These are phyloP conservation scores for Platerodrilus igneus DNA, from an alignment of 2,888 invertebrate species.

Conservation along the genomic window DNA sequence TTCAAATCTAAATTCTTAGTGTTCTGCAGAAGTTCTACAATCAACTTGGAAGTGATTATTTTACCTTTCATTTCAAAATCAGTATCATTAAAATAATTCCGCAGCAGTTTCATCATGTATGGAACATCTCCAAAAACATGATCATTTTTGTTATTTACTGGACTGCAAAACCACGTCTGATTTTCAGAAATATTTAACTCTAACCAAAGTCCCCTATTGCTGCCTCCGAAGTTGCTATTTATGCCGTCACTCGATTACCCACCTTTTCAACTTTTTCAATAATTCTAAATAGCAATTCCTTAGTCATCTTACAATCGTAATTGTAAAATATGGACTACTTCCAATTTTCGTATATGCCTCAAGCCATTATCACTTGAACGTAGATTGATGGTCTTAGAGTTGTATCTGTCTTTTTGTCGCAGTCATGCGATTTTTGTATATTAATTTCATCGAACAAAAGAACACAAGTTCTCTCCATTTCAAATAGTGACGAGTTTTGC, in stretches of 20 bases:
- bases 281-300: slow-evolving; percentile 19
- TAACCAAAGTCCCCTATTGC: slow-evolving; percentile 16
- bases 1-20: not conserved
- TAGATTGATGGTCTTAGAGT: slow-evolving; percentile 16
- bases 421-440: not conserved
- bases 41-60: slow-evolving; percentile 17
- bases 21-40: slow-evolving; percentile 16
- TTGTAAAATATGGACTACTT: slow-evolving; percentile 26
- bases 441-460: not conserved
- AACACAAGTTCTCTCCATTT: not conserved
- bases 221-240: slow-evolving; percentile 24
- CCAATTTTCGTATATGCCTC: slow-evolving; percentile 23
- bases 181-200: no score
- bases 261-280: no score
- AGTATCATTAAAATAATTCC: slow-evolving; percentile 26
- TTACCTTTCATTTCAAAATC: slow-evolving; percentile 22
- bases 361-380: slow-evolving; percentile 17
- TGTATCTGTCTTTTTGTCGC: not conserved
- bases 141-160: slow-evolving; percentile 15
- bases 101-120: no score
- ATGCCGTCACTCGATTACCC: slow-evolving; percentile 20
- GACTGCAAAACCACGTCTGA: no score
- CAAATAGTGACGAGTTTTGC: no score
- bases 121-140: slow-evolving; percentile 28
- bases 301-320: slow-evolving; percentile 24